Evolutionary conservation across 2,797 vertebrate species (phyloP), one percentile per base, ranked within the genome.

Genomic region (Loris lydekkerianus): DNA sequence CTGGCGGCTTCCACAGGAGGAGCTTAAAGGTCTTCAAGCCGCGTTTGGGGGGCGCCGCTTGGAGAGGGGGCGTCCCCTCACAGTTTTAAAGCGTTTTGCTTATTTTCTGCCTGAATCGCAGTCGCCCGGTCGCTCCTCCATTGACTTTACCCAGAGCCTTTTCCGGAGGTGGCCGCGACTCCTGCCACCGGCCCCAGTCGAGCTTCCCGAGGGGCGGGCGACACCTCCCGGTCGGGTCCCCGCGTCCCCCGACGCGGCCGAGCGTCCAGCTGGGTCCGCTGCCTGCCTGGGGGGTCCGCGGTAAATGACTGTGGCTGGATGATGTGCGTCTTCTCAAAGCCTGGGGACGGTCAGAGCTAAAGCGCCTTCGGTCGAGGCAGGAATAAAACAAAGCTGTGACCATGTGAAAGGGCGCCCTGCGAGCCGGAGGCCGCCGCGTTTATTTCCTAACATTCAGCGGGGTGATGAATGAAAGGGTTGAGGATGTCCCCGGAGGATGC

Each of bases 401-500:
- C 84, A 17, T 43, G 65, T 29, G 31, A 65, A 89, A 77, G 46
- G 18, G 21, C 76, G 46, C 46, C 46, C 46, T 49, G 43, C 43
- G 43, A 46, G 43, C 43, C 2, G 46, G 46, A 49, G 46, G 46
- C 46, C 46, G 10, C 46, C 46, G 46, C 46, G 18, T 70, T n/a
- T 65, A 18, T 77, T 75, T 73, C 13, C 23, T 61, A 73, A 23
- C 70, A 67, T 91, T 67, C 83, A 25, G 3, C 60, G 49, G 76
- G 40, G 13, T 86, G 89, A 89, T 70, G 70, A 93, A 37, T 81
- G 34, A 89, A 61, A 58, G 89, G 14, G 18, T 80, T 87, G 76
- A 91, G 49, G n/a, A 61, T 70, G 27, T 80, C 84, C 46, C 78
- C 93, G 65, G 61, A 65, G 8, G 10, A 9, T n/a, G 77, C 49